Percentiles rank a stretch among this genome's conserved stretches.
Conservation (phyloP, 2,113 vertebrate genomes). For the Piprites chloris region DNA sequence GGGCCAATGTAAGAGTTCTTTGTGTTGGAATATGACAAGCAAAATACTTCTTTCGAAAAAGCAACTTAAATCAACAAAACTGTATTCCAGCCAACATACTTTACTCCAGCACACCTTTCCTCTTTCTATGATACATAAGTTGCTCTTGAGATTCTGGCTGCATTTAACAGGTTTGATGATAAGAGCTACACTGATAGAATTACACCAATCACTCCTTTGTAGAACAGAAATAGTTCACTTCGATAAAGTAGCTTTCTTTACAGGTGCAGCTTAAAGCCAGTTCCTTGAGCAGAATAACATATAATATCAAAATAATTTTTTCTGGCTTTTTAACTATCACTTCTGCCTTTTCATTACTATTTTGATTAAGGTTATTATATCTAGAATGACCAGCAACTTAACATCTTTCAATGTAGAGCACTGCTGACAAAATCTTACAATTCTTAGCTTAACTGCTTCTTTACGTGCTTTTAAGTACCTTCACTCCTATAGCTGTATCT, state of each 20-base stretch:
- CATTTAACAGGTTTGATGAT: slow-evolving; percentile 23
- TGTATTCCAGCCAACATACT: background rate
- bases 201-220: background rate
- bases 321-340: background rate
- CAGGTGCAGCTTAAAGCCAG: background rate
- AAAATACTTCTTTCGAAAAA: background rate
- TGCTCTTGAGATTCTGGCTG: slow-evolving; percentile 6
- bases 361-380: background rate
- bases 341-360: background rate
- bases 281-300: background rate
- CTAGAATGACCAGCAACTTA: background rate
- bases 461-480: background rate
- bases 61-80: background rate
- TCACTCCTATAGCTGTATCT: background rate
- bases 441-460: background rate
- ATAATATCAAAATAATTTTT: background rate
- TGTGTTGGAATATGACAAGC: background rate
- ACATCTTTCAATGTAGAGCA: background rate
- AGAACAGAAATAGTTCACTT: background rate
- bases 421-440: background rate
- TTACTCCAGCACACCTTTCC: background rate
- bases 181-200: slow-evolving; percentile 24
- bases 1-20: background rate
- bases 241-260: slow-evolving; percentile 19
- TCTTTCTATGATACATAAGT: slow-evolving; percentile 16